A percentile compares a stretch with the other conserved stretches of the same genome.
Conservation (phyloP, 2,797 vertebrate genomes). For the Pelobates cultripes region DNA sequence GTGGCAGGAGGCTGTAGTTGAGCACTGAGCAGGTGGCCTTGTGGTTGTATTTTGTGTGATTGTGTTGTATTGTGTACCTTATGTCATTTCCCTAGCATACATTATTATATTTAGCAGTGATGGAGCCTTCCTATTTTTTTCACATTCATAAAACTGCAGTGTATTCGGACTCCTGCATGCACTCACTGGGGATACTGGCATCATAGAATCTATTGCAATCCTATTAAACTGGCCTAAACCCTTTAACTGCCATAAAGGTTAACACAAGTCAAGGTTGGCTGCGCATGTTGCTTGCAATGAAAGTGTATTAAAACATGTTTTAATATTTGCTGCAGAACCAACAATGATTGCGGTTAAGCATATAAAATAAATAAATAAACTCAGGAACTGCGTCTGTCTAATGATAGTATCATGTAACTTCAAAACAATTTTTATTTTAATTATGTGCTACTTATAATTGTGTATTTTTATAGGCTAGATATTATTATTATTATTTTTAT, state of each 20-base stretch:
- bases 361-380: constrained; percentile 37
- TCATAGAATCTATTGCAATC: neutral
- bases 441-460: too few species aligned
- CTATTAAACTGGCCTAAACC: neutral
- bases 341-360: neutral
- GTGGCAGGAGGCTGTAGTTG: constrained; percentile 16
- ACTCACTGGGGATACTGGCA: neutral
- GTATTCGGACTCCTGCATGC: neutral
- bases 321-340: constrained; percentile 16
- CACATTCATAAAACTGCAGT: neutral
- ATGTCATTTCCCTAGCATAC: neutral
- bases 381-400: constrained; percentile 28
- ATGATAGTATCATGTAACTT: constrained; percentile 44
- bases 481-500: too few species aligned
- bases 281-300: neutral
- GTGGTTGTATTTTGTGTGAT: constrained; percentile 6
- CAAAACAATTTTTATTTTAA: constrained; percentile 1
- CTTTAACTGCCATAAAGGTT: neutral
- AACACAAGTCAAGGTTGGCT: neutral
- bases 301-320: neutral
- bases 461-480: too few species aligned
- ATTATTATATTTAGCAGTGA: neutral
- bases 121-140: neutral
- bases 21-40: constrained; percentile 22
- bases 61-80: constrained; percentile 2